Conservation (phyloP, 2,888 invertebrate species). For the Xestia rhomboidea region DNA sequence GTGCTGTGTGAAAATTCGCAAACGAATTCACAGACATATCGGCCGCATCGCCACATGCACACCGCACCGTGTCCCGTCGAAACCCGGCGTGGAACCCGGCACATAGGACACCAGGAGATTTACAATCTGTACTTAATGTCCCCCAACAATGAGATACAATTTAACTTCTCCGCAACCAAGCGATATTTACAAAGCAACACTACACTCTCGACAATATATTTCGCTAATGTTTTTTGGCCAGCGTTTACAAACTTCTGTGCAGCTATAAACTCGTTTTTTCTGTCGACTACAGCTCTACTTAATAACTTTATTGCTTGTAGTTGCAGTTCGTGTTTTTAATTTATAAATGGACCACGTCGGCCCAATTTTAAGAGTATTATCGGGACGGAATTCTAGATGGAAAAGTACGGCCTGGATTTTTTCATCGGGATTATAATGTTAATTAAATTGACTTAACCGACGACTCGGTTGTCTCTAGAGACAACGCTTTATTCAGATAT, state of each 20-base stretch:
- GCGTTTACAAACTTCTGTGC: conserved; percentile 79
- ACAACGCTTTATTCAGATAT: conserved; percentile 60
- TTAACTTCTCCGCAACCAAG: conserved; percentile 82
- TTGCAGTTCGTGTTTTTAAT: conserved; percentile 81
- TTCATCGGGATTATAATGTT: conserved; percentile 73
- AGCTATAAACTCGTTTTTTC: conserved; percentile 77
- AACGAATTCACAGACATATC: conserved; percentile 73
- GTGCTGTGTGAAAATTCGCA: conserved; percentile 71
- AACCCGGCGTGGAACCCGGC: conserved; percentile 69
- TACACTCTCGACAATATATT: conserved; percentile 77
- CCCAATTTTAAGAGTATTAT: conserved; percentile 66
- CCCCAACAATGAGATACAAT: conserved; percentile 87
- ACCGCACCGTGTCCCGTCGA: conserved; percentile 56
- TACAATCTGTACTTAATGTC: conserved; percentile 87
- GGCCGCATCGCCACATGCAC: conserved; percentile 66
- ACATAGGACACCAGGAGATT: conserved; percentile 80
- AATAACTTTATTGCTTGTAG: conserved; percentile 86
- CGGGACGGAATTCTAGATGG: conserved; percentile 33
- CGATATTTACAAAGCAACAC: conserved; percentile 84
- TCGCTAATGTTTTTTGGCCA: conserved; percentile 84
- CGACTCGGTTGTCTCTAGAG: conserved; percentile 65
- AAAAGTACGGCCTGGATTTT: conserved; percentile 34
- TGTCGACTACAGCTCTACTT: conserved; percentile 78
- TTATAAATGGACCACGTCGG: conserved; percentile 74
- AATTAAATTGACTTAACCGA: conserved; percentile 77